phyloP scores from a whole-genome alignment of 2,888 invertebrate genomes.

The Amphiduros pacificus region DNA sequence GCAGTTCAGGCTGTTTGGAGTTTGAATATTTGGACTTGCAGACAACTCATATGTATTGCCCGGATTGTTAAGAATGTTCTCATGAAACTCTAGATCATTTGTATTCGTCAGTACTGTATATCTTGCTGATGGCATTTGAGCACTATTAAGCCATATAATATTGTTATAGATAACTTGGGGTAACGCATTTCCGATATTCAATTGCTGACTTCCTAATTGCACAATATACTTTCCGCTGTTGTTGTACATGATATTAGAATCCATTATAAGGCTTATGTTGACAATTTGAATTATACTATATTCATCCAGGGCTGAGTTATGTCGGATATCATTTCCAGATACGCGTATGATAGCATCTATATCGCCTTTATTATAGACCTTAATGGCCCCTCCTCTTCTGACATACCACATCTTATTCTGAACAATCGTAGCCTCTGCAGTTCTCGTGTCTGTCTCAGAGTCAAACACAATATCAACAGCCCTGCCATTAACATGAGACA shows the following conservation, averaged over 20 bases:
- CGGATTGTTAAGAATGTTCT: conserved; percentile 10
- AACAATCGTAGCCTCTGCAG: neutral
- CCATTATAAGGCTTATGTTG: neutral
- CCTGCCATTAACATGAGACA: neutral
- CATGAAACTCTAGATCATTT: neutral
- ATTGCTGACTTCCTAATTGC: neutral
- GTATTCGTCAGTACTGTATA: conserved; percentile 2
- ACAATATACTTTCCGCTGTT: conserved; percentile 1
- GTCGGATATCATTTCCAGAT: neutral
- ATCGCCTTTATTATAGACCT: neutral
- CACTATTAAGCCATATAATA: conserved; percentile 4
- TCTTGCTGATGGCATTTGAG: neutral
- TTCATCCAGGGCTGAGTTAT: neutral
- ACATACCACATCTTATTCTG: neutral
- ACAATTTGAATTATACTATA: neutral
- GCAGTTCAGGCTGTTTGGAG: neutral
- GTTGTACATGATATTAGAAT: conserved; percentile 5
- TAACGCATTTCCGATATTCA: neutral
- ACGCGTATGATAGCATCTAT: neutral
- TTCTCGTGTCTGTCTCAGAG: neutral
- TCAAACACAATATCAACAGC: neutral
- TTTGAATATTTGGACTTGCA: neutral
- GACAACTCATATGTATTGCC: conserved; percentile 5
- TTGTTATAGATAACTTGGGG: neutral
- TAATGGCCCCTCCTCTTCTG: neutral